Evolutionary conservation across 2,888 invertebrate genomes (phyloP).

Genomic region (Orthonychiurus folsomi): DNA sequence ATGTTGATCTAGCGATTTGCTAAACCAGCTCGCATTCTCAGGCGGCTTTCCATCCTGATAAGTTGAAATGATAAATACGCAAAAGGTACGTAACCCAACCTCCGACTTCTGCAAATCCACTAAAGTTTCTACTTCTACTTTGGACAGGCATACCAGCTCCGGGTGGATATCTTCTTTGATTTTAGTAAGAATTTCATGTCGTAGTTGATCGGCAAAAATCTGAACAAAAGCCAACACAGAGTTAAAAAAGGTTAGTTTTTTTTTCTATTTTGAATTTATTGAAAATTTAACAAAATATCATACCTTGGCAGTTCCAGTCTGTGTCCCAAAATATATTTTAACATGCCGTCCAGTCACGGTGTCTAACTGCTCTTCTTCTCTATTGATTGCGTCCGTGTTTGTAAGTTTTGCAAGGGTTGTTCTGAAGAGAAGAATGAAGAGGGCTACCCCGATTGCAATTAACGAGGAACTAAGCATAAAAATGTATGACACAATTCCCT

Average conservation of each 20-base stretch:
- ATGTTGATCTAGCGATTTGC: conserved; percentile 49
- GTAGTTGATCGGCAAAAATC: conserved; percentile 25
- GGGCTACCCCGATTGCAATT: conserved; percentile 24
- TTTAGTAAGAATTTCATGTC: conserved; percentile 18
- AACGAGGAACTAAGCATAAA: conserved; percentile 27
- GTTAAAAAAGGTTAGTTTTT: background rate
- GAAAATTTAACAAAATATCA: background rate
- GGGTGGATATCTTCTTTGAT: conserved; percentile 12
- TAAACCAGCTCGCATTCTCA: conserved; percentile 48
- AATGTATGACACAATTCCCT: conserved; percentile 23
- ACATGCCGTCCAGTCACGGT: background rate
- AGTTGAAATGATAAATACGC: conserved; percentile 48
- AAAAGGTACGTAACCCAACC: conserved; percentile 9
- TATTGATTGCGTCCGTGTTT: background rate
- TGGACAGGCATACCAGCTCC: conserved; percentile 14
- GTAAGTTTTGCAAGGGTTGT: background rate
- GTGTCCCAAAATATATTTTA: conserved; percentile 41
- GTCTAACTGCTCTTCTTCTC: conserved; percentile 1
- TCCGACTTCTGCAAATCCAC: conserved; percentile 20
- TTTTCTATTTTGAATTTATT: background rate
- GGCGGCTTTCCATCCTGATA: conserved; percentile 50
- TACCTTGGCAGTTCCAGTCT: conserved; percentile 42
- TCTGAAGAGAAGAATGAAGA: conserved; percentile 20
- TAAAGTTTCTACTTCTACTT: conserved; percentile 27
- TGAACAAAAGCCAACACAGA: conserved; percentile 15